These are phyloP conservation scores for Aporophyla nigra DNA, from an alignment of 2,888 invertebrate genomes.

Conservation along the genomic window DNA sequence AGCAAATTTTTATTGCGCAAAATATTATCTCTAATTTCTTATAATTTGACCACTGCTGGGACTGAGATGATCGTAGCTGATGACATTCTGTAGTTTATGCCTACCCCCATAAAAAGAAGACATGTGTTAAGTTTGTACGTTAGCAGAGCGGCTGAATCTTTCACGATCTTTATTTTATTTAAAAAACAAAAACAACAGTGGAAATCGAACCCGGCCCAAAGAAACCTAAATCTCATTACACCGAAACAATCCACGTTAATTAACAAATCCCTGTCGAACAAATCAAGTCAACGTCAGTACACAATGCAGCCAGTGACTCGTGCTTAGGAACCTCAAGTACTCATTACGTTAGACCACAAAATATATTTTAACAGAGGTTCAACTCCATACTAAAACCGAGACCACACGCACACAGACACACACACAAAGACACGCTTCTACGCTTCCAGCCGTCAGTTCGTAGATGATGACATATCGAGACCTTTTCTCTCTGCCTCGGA, in stretches of 20 bases:
- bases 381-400: neutral
- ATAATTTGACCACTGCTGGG: too few species aligned
- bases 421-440: neutral
- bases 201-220: neutral
- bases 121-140: too few species aligned
- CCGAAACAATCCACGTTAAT: slow-evolving; percentile 22
- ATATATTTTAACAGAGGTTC: neutral
- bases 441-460: neutral
- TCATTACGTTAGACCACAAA: slow-evolving; percentile 28
- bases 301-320: slow-evolving; percentile 36
- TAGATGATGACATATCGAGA: neutral
- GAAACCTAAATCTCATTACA: slow-evolving; percentile 14
- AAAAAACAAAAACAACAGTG: neutral
- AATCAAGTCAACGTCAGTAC: slow-evolving; percentile 17
- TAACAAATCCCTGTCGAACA: slow-evolving; percentile 37
- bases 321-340: slow-evolving; percentile 27
- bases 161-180: neutral
- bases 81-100: too few species aligned
- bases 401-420: neutral
- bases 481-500: neutral
- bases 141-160: neutral
- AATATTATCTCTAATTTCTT: neutral
- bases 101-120: too few species aligned
- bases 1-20: too few species aligned
- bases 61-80: too few species aligned